Evolutionary conservation across 2,888 invertebrate genomes (phyloP).

Genomic region (Ophion ventricosus): DNA sequence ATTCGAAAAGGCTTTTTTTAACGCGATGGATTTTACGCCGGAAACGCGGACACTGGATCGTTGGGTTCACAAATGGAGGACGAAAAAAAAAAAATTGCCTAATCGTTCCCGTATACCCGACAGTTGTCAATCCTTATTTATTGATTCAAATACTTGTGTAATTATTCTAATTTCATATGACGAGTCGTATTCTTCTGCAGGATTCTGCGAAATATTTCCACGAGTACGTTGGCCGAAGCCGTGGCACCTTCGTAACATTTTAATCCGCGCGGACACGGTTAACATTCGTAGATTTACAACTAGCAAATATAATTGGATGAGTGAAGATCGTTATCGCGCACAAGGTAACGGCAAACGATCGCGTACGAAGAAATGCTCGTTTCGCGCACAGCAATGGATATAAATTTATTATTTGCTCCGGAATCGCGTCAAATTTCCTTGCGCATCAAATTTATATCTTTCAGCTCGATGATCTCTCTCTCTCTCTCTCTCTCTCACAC

Average conservation of each 20-base stretch:
- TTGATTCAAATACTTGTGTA: neutral
- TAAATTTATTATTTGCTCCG: conserved; percentile 52
- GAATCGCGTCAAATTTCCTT: conserved; percentile 50
- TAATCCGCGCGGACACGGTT: neutral
- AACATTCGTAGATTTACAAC: conserved; percentile 26
- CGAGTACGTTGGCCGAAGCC: neutral
- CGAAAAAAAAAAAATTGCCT: too few relatives aligned
- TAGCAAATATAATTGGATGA: conserved; percentile 38
- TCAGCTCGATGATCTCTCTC: conserved; percentile 21
- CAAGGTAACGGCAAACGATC: conserved; percentile 30
- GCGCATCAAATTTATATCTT: conserved; percentile 53
- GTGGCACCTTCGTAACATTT: neutral
- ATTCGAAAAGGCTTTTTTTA: too few relatives aligned
- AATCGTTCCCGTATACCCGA: too few relatives aligned
- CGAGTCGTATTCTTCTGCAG: neutral
- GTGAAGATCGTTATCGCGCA: conserved; percentile 36
- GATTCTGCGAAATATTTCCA: neutral
- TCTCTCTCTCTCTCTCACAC: conserved; percentile 2
- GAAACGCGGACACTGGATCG: too few relatives aligned
- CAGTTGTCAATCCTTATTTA: neutral
- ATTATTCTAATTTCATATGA: neutral
- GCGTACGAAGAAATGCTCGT: conserved; percentile 4
- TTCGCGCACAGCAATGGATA: neutral
- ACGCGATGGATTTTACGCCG: too few relatives aligned
- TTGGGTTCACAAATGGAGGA: too few relatives aligned